Evolutionary conservation across 2,888 invertebrate species (phyloP), one percentile per base, ranked within the genome.

Genomic region (Chirona hameri): DNA sequence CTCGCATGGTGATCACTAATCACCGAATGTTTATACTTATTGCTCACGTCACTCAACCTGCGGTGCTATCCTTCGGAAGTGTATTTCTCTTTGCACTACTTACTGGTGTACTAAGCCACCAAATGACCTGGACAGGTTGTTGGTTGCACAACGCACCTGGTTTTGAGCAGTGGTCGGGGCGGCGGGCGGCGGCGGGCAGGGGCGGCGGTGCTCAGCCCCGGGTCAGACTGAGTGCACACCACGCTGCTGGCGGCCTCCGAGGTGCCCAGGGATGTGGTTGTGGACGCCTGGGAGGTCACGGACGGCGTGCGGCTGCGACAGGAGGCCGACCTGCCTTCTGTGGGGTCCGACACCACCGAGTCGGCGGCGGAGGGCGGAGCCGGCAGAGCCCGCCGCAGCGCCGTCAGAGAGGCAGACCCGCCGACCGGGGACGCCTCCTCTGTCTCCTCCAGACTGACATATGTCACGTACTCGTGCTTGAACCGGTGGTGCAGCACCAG

Each of bases 401-500:
- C 7, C 52, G 52, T 12, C 52, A 18, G n/a, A n/a, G n/a, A n/a
- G n/a, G n/a, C n/a, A n/a, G n/a, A n/a, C n/a, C n/a, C n/a, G 52
- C 52, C 52, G 52, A 18, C 52, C 52, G 52, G 15, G 52, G 52
- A 12, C 52, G 52, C 52, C 12, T 4, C 18, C 52, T 60, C 60
- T 2, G 21, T 60, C 60, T 60, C 60, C 24, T 60, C 60, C 24
- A 60, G 24, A 60, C 72, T 72, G 72, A 72, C 72, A 31, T 72
- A 21, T 3, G 72, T 72, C 39, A 72, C 72, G 72, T 31, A 81
- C 60, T 79, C 81, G 81, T 82, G 31, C 31, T 82, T 85, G 87
- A 93, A 94, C 72, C 96, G 90, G 86, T 95, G 93, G 88, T 95
- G 94, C 83, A 96, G 88, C 57, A 95, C 92, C 83, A 96, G 89